phyloP scores from a whole-genome alignment of 1,140 invertebrate species.

The Trachymyrmex septentrionalis region DNA sequence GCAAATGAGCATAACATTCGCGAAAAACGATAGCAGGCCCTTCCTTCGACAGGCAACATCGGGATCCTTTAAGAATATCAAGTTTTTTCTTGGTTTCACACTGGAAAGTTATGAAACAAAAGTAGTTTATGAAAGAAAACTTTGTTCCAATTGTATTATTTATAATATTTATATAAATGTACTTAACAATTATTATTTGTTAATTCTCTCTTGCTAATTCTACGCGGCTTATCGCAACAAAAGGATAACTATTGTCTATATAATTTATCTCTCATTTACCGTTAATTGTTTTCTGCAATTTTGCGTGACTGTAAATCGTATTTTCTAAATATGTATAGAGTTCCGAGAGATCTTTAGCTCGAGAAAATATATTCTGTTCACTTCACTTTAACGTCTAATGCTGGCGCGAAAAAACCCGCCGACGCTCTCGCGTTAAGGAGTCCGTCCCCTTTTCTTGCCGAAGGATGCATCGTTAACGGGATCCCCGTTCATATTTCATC shows the following conservation, averaged over 20 bases:
- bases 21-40: conserved; percentile 57
- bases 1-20: conserved; percentile 78
- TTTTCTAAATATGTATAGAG: neutral
- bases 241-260: neutral
- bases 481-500: conserved; percentile 53
- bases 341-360: neutral
- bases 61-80: conserved; percentile 49
- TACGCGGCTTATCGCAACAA: neutral
- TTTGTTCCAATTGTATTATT: conserved; percentile 6
- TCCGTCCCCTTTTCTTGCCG: conserved; percentile 19
- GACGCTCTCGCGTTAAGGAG: conserved; percentile 30
- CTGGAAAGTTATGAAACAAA: conserved; percentile 32
- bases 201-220: neutral
- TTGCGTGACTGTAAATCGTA: neutral
- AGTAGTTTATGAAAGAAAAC: conserved; percentile 16
- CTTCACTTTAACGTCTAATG: conserved; percentile 21
- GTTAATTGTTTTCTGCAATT: neutral
- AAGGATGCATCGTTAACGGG: conserved; percentile 41
- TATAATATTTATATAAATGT: conserved; percentile 4
- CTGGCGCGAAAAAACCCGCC: neutral
- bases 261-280: neutral
- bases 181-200: conserved; percentile 33
- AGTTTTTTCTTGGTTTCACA: conserved; percentile 36
- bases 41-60: conserved; percentile 8
- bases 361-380: conserved; percentile 2